Evolutionary conservation across 2,797 vertebrate genomes (phyloP).

Genomic region (Arctocebus calabarensis): DNA sequence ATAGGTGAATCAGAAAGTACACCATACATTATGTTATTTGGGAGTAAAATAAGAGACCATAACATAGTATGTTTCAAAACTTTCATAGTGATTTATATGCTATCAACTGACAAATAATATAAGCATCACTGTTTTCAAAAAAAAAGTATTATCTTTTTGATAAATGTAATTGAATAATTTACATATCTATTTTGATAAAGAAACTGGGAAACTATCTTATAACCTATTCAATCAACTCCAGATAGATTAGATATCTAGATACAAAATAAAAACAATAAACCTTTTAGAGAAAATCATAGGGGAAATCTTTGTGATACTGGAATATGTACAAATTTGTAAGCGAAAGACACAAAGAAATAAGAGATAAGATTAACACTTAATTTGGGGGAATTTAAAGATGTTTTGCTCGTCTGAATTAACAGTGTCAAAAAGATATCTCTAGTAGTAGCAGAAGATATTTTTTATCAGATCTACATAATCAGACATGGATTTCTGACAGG

Average conservation of each 20-base stretch:
- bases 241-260: background rate
- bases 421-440: background rate
- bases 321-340: background rate
- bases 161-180: background rate
- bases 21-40: too few relatives aligned
- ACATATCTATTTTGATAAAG: background rate
- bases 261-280: background rate
- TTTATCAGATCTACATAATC: background rate
- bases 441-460: background rate
- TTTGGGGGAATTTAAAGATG: background rate
- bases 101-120: background rate
- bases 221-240: background rate
- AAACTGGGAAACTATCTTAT: rapidly evolving
- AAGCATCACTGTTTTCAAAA: background rate
- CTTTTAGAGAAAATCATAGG: background rate
- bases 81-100: too few relatives aligned
- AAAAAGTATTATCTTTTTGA: background rate
- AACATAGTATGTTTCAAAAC: too few relatives aligned
- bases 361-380: background rate
- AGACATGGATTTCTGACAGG: background rate
- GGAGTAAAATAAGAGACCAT: too few relatives aligned
- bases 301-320: background rate
- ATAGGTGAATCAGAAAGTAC: too few relatives aligned
- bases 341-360: background rate
- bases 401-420: background rate